A percentile compares a stretch with the other conserved stretches of the same genome.
phyloP scores from a whole-genome alignment of 2,113 vertebrate genomes.

The Thomomys bottae region DNA sequence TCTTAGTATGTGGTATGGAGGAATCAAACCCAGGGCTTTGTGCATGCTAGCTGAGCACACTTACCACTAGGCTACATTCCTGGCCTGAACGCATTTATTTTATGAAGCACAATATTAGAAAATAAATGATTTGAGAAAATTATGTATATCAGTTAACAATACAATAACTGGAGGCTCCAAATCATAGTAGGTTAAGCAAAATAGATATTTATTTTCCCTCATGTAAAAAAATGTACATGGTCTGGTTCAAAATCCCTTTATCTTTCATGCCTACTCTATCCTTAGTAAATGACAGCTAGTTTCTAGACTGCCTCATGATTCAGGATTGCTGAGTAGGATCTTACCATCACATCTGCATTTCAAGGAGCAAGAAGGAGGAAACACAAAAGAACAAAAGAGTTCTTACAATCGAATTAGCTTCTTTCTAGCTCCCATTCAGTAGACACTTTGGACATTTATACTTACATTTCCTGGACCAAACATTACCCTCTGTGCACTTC shows the following conservation, averaged over 20 bases:
- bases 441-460: not conserved
- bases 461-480: conserved; percentile 6
- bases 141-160: conserved; percentile 67
- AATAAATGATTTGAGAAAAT: conserved; percentile 79
- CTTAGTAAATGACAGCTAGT: not conserved
- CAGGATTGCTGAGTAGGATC: not conserved
- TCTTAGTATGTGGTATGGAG: too few relatives aligned
- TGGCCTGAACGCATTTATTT: conserved; percentile 77
- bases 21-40: too few relatives aligned
- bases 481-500: not conserved
- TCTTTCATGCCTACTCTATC: not conserved
- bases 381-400: not conserved
- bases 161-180: conserved; percentile 51
- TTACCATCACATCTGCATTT: not conserved
- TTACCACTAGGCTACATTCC: too few relatives aligned
- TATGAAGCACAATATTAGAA: conserved; percentile 78
- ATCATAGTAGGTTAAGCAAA: conserved; percentile 47
- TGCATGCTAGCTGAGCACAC: too few relatives aligned
- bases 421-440: not conserved
- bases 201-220: conserved; percentile 51
- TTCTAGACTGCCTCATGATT: conserved; percentile 16
- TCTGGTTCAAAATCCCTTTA: not conserved
- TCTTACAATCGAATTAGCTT: not conserved
- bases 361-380: conserved; percentile 24
- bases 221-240: not conserved